A percentile compares a stretch with the other conserved stretches of the same genome.
Conservation (phyloP, 2,113 vertebrate genomes). For the Romanogobio albipinnatus region DNA sequence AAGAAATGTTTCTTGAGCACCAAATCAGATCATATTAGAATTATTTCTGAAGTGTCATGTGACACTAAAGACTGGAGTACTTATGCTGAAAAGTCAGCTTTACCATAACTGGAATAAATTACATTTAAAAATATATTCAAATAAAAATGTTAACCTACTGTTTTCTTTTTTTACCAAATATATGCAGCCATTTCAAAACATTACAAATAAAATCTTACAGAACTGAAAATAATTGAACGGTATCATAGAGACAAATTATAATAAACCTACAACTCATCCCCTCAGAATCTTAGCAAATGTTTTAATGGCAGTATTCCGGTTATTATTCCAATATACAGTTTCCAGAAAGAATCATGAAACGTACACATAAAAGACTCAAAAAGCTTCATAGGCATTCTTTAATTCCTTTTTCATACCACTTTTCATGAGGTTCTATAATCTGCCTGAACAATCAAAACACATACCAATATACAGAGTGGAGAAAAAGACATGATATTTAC, state of each 20-base stretch:
- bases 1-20: background rate
- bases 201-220: background rate
- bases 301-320: background rate
- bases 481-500: slow-evolving; percentile 55
- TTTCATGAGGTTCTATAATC: slow-evolving; percentile 59
- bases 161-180: background rate
- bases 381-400: slow-evolving; percentile 59
- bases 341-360: background rate
- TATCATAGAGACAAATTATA: background rate
- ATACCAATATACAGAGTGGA: slow-evolving; percentile 56
- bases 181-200: background rate
- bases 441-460: slow-evolving; percentile 64
- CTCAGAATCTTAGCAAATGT: background rate
- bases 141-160: too few relatives aligned
- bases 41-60: too few relatives aligned
- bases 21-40: background rate
- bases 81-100: too few relatives aligned
- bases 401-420: slow-evolving; percentile 67
- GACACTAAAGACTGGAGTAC: too few relatives aligned
- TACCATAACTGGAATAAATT: too few relatives aligned
- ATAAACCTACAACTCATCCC: background rate
- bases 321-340: background rate
- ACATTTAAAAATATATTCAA: too few relatives aligned
- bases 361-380: background rate
- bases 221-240: background rate